Conservation (phyloP, 2,888 invertebrate genomes). For the Idaea straminata region DNA sequence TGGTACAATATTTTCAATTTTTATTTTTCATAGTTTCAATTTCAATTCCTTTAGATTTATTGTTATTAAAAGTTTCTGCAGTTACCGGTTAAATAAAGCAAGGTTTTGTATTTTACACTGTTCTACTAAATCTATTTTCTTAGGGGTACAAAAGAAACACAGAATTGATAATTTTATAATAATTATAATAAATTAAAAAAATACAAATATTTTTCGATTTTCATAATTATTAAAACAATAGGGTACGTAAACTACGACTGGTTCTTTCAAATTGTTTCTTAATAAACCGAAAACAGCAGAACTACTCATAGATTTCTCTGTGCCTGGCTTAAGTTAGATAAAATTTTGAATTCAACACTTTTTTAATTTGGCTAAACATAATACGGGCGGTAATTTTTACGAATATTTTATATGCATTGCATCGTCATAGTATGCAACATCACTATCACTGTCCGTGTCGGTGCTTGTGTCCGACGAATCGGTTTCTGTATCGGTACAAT, state of each 20-base stretch:
- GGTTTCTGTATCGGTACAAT: slow-evolving; percentile 15
- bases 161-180: background rate
- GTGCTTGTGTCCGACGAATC: slow-evolving; percentile 15
- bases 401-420: slow-evolving; percentile 20
- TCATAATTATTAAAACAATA: background rate
- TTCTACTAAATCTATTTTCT: too few relatives aligned
- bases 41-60: too few relatives aligned
- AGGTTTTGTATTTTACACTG: too few relatives aligned
- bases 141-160: background rate
- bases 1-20: too few relatives aligned
- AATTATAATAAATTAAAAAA: background rate
- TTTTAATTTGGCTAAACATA: too few relatives aligned
- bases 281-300: background rate
- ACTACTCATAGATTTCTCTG: too few relatives aligned
- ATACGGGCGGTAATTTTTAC: background rate
- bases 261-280: background rate
- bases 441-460: slow-evolving; percentile 15
- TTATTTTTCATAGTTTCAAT: too few relatives aligned
- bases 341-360: too few relatives aligned
- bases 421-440: slow-evolving; percentile 33
- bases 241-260: background rate
- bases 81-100: too few relatives aligned
- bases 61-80: too few relatives aligned
- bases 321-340: too few relatives aligned
- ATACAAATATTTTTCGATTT: background rate